Evolutionary conservation across 2,797 vertebrate species (phyloP), one percentile per base, ranked within the genome.

Genomic region (Anabacerthia variegaticeps): DNA sequence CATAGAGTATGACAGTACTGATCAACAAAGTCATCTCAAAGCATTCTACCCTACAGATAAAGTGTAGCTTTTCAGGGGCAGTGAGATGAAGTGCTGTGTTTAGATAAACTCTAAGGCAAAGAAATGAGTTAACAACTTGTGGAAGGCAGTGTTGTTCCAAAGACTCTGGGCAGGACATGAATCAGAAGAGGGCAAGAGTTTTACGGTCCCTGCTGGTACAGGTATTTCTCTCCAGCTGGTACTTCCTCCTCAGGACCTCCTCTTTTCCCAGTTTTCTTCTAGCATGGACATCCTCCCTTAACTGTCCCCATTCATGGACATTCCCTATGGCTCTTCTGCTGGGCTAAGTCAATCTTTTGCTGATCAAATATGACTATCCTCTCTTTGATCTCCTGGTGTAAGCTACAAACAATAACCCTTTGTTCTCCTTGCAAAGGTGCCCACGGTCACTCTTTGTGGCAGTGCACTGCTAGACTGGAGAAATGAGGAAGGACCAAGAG

Each of bases 391-490:
- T 43, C 34, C 21, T 48, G 16, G 3, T 14, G 2, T 28, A 65
- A 48, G 46, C 23, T 24, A 48, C 46, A 48, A 48, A 24, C 12
- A 24, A 48, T 24, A 24, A 52, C 14, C 20, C 23, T 34, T 71
- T 37, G 16, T 14, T 19, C 12, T 74, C 37, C 66, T 48, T 15
- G 14, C 18, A 34, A 24, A 91, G 51, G 37, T 78, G 17, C 5
- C n/a, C 41, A 36, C 0, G 0, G 28, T 46, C 23, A 30, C 8
- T 46, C 34, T 34, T n/a, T 13, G 41, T 9, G 58, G 23, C 59
- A 30, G 26, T 2, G 3, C 1, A 0, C 41, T 1, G 0, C 41
- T 15, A 27, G 51, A 3, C 13, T 19, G 32, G 52, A 9, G 7
- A 41, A 21, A 34, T 37, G 34, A 37, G 46, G 24, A n/a, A 61